These are phyloP conservation scores for Amphipyra tragopoginis DNA, from an alignment of 2,888 invertebrate species.

Conservation along the genomic window DNA sequence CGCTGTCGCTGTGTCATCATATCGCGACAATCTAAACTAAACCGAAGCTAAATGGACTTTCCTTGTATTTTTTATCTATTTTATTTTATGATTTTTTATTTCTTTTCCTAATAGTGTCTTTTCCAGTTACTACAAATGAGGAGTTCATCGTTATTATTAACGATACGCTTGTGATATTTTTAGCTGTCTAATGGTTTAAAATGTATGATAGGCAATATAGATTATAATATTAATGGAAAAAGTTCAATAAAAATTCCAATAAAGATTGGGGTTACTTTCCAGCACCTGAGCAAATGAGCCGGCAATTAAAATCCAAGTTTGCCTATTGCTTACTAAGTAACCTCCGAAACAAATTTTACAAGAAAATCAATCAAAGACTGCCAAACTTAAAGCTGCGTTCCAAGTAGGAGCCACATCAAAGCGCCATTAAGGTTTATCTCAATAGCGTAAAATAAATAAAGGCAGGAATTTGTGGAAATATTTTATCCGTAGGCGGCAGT, in stretches of 20 bases:
- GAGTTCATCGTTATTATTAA: too few relatives aligned
- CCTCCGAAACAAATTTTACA: slow-evolving; percentile 70
- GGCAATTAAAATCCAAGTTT: slow-evolving; percentile 65
- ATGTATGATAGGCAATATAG: not conserved
- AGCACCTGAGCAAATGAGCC: slow-evolving; percentile 51
- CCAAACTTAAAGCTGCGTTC: slow-evolving; percentile 81
- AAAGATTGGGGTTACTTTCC: slow-evolving; percentile 17
- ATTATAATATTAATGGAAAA: slow-evolving; percentile 5
- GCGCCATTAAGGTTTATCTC: slow-evolving; percentile 87
- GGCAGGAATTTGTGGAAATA: slow-evolving; percentile 85
- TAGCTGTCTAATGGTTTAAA: not conserved
- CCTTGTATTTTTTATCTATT: too few relatives aligned
- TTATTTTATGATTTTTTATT: too few relatives aligned
- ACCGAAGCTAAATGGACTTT: too few relatives aligned
- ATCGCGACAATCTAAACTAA: too few relatives aligned
- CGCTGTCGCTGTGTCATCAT: too few relatives aligned
- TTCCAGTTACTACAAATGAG: too few relatives aligned
- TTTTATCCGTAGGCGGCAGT: slow-evolving; percentile 80
- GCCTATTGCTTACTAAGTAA: slow-evolving; percentile 69
- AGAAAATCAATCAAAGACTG: slow-evolving; percentile 85
- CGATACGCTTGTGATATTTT: too few relatives aligned
- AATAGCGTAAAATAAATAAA: slow-evolving; percentile 87
- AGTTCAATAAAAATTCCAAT: slow-evolving; percentile 14
- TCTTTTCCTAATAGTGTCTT: too few relatives aligned
- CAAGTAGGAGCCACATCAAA: slow-evolving; percentile 85